phyloP scores from a whole-genome alignment of 2,888 invertebrate genomes.

The Eilema griseolum region DNA sequence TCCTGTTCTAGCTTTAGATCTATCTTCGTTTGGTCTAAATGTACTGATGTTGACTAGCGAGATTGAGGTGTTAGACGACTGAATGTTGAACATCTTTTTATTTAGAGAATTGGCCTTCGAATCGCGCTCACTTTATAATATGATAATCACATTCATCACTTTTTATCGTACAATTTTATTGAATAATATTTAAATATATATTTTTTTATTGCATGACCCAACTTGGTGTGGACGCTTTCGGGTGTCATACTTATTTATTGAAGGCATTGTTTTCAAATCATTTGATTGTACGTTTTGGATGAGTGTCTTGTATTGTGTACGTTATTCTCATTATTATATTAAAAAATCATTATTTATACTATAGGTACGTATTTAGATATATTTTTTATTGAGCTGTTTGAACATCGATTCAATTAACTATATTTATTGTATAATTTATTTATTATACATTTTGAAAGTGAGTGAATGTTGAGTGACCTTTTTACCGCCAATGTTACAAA shows the following conservation, averaged over 20 bases:
- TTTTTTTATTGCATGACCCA: background rate
- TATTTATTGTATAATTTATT: background rate
- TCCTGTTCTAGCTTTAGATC: too few relatives aligned
- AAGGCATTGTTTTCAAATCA: background rate
- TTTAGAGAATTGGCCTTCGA: too few relatives aligned
- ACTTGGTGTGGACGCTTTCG: background rate
- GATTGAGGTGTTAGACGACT: too few relatives aligned
- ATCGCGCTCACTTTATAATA: background rate
- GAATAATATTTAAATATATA: background rate
- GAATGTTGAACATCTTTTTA: too few relatives aligned
- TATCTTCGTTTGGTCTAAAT: too few relatives aligned
- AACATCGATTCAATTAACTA: background rate
- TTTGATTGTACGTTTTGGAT: background rate
- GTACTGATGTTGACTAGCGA: too few relatives aligned
- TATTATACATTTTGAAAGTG: too few relatives aligned
- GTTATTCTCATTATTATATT: background rate
- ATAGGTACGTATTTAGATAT: background rate
- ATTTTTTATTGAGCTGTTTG: background rate
- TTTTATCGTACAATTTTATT: background rate
- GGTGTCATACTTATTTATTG: background rate
- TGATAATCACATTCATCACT: background rate
- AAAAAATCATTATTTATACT: background rate
- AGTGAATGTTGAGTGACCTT: background rate
- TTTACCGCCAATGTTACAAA: background rate
- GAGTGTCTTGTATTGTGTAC: background rate